These are phyloP conservation scores for Phataginus tricuspis DNA, from an alignment of 2,797 vertebrate genomes.

Conservation along the genomic window DNA sequence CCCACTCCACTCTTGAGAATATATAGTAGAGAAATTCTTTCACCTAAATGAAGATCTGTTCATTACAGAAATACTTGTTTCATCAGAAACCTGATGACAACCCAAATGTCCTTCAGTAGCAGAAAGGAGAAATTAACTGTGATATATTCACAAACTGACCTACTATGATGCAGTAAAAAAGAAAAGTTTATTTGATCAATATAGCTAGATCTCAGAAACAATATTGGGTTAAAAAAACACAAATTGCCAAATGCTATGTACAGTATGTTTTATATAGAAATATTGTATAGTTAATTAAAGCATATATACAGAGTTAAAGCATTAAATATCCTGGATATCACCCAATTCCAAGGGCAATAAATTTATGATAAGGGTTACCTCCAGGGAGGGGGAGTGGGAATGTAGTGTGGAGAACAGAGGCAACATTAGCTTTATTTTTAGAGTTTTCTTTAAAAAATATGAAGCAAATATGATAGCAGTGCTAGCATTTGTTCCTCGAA, in stretches of 20 bases:
- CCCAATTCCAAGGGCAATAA: not conserved
- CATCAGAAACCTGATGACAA: not conserved
- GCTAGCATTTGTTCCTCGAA: not conserved
- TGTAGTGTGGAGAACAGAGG: not conserved
- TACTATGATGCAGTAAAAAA: not conserved
- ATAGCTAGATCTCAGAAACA: not conserved
- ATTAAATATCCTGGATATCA: not conserved
- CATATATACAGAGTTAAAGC: not conserved
- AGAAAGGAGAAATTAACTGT: not conserved
- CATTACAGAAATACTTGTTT: not conserved
- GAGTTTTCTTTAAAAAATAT: not conserved
- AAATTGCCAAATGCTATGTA: not conserved
- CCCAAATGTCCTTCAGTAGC: not conserved
- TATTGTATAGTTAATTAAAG: not conserved
- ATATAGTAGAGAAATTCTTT: not conserved
- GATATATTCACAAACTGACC: not conserved
- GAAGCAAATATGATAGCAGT: not conserved
- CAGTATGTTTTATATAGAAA: not conserved
- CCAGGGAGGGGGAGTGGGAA: not conserved
- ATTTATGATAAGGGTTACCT: not conserved
- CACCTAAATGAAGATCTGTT: not conserved
- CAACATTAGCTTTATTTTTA: not conserved
- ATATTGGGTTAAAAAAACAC: not conserved
- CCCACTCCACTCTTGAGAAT: not conserved
- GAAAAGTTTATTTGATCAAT: not conserved